These are phyloP conservation scores for Linnaemya vulpina DNA, from an alignment of 2,888 invertebrate genomes.

Conservation along the genomic window DNA sequence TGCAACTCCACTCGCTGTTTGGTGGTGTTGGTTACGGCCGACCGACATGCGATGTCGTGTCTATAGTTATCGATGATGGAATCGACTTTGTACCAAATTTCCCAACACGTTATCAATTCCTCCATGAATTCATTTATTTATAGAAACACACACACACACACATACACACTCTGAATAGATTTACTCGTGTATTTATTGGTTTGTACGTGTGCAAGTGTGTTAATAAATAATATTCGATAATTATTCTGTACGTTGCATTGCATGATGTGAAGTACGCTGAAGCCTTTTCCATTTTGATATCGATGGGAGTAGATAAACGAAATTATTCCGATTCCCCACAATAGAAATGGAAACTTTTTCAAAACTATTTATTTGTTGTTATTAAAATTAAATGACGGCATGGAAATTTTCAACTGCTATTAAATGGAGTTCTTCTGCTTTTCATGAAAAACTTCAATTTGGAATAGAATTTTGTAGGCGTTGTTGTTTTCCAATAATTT, in stretches of 20 bases:
- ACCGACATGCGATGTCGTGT: constrained; percentile 70
- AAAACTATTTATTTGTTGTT: constrained; percentile 19
- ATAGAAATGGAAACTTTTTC: constrained; percentile 32
- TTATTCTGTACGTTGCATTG: constrained; percentile 42
- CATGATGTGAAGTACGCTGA: constrained; percentile 37
- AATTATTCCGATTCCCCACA: constrained; percentile 4
- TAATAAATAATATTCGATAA: constrained; percentile 51
- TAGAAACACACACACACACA: background rate
- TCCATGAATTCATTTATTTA: constrained; percentile 39
- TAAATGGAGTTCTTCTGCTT: background rate
- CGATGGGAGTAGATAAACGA: constrained; percentile 11
- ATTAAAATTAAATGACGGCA: background rate
- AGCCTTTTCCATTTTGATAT: constrained; percentile 27
- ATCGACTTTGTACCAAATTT: constrained; percentile 69
- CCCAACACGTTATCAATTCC: constrained; percentile 70
- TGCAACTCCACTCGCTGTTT: constrained; percentile 50
- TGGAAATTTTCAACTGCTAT: background rate
- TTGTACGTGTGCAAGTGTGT: background rate
- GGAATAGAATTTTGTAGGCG: no score
- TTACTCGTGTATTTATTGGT: no score
- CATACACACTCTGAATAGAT: no score
- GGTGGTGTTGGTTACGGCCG: constrained; percentile 62
- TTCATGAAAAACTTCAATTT: background rate
- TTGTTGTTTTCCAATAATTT: no score
- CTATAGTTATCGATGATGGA: constrained; percentile 70